phyloP scores from a whole-genome alignment of 2,797 vertebrate genomes.

The Molossus molossus region DNA sequence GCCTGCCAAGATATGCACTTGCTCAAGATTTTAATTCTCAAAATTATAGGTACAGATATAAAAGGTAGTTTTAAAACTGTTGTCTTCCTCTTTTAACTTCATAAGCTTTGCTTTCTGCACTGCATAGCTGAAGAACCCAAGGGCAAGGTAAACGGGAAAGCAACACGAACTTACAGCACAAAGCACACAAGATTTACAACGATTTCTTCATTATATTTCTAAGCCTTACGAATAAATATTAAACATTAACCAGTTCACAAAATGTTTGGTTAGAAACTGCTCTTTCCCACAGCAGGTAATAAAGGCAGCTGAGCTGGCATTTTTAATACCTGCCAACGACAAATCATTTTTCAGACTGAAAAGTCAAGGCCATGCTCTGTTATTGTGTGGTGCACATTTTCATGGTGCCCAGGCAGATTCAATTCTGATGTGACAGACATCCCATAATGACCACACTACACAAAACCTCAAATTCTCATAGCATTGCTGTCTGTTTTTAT shows the following conservation, averaged over 20 bases:
- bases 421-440: background rate
- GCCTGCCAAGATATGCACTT: slow-evolving; percentile 5
- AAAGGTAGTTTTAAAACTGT: slow-evolving; percentile 25
- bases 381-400: background rate
- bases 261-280: slow-evolving; percentile 7
- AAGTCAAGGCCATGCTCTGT: background rate
- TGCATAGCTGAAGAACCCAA: background rate
- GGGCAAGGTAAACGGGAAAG: slow-evolving; percentile 10
- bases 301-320: background rate
- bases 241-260: slow-evolving; percentile 28
- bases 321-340: background rate
- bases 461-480: slow-evolving; percentile 64
- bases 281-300: background rate
- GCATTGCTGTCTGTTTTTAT: slow-evolving; percentile 37
- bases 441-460: background rate
- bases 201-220: slow-evolving; percentile 45
- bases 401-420: background rate
- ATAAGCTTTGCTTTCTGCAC: slow-evolving; percentile 15
- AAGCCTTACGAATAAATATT: slow-evolving; percentile 32
- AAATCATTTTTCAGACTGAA: slow-evolving; percentile 19
- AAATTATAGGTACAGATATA: slow-evolving; percentile 24
- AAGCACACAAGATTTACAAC: background rate
- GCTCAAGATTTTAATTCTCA: slow-evolving; percentile 26
- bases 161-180: slow-evolving; percentile 4
- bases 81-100: slow-evolving; percentile 48